Conservation (phyloP, 2,797 vertebrate genomes). For the Notoglanidium macrostoma region DNA sequence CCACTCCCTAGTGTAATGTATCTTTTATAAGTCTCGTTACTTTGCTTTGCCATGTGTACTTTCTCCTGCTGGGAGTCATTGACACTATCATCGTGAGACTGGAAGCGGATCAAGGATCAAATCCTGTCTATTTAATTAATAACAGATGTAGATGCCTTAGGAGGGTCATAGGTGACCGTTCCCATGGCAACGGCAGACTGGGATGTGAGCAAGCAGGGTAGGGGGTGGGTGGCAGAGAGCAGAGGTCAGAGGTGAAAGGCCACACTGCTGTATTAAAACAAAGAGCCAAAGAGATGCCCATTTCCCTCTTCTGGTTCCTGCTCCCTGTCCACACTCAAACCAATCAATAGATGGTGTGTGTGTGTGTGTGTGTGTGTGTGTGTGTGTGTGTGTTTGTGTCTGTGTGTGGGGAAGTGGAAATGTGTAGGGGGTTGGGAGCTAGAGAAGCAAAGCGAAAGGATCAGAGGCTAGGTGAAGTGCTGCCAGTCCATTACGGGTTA, state of each 20-base stretch:
- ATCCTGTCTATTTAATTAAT: conserved; percentile 76
- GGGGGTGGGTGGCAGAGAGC: conserved; percentile 55
- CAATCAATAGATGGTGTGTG: conserved; percentile 65
- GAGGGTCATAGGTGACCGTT: conserved; percentile 75
- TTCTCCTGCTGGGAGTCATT: conserved; percentile 46
- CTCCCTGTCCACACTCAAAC: conserved; percentile 48
- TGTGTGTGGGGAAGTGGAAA: conserved; percentile 20
- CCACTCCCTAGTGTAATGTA: neutral
- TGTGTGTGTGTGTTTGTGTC: neutral
- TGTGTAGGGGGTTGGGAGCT: neutral
- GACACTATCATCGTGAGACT: conserved; percentile 35
- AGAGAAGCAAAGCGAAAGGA: neutral
- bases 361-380: neutral
- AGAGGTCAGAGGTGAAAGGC: conserved; percentile 72
- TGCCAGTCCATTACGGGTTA: neutral
- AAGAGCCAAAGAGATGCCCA: conserved; percentile 67
- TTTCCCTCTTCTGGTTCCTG: conserved; percentile 44
- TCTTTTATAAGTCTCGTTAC: neutral
- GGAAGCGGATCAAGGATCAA: conserved; percentile 54
- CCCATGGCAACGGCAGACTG: conserved; percentile 70
- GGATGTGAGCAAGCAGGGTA: conserved; percentile 64
- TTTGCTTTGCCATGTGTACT: neutral
- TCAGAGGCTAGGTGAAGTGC: neutral
- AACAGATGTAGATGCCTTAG: conserved; percentile 79
- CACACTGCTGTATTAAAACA: conserved; percentile 68